These are phyloP conservation scores for Lampris incognitus DNA, from an alignment of 2,113 vertebrate genomes.

Conservation along the genomic window DNA sequence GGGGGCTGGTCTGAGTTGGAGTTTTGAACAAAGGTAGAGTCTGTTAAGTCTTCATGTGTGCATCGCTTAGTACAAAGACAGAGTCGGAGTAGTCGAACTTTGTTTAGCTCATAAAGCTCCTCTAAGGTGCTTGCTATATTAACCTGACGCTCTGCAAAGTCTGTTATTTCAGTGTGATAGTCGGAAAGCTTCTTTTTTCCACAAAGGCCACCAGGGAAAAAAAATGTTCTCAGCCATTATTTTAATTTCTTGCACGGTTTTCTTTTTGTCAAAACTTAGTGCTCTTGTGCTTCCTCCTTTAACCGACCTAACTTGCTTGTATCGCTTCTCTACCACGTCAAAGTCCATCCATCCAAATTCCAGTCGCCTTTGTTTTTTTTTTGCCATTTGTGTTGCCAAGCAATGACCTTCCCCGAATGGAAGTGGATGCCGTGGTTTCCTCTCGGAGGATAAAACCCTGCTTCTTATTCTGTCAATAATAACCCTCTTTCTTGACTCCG, in stretches of 20 bases:
- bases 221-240: background rate
- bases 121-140: background rate
- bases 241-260: background rate
- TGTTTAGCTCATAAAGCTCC: background rate
- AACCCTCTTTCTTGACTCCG: background rate
- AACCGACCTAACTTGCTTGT: constrained; percentile 2
- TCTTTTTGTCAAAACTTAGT: background rate
- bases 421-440: too few relatives aligned
- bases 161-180: background rate
- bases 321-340: background rate
- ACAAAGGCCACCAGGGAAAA: background rate
- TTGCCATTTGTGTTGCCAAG: too few relatives aligned
- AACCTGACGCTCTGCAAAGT: background rate
- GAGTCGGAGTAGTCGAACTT: background rate
- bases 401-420: too few relatives aligned
- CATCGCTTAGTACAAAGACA: background rate
- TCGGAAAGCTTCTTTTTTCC: background rate
- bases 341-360: too few relatives aligned
- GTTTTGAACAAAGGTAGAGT: background rate
- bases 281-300: background rate
- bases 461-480: background rate
- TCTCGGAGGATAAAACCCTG: background rate
- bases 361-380: too few relatives aligned
- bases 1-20: background rate
- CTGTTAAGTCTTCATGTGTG: constrained; percentile 1